Base-by-base conservation (phyloP, 2,113 vertebrate species). In the Fregata magnificens region DNA sequence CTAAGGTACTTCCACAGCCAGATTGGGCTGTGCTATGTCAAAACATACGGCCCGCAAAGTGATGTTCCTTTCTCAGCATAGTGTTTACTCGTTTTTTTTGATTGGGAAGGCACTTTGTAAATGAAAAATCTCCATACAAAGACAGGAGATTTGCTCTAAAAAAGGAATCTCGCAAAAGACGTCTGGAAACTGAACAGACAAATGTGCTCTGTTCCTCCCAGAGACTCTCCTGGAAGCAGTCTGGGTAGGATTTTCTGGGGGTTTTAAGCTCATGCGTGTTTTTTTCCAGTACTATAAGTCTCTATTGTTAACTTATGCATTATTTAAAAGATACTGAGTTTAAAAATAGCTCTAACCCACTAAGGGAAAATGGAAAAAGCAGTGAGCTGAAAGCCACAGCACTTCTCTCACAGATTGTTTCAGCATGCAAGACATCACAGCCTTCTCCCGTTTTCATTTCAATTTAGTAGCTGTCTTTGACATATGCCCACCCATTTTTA, bases 251-350 rank as follows among this genome's bases (percentile, higher is more conserved):
- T 95, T 85, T 96, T 95, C 89, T 73, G 62, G 36, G 72, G 1
- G 1, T 61, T 90, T 97, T 89, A 88, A 95, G 70, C 70, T 94
- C 77, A 63, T 58, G 78, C 0, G 5, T 91, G 86, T 53, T 80
- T 79, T 95, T 88, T 94, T 72, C 70, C 97, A 91, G 94, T 80
- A 85, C 74, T 93, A 31, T 82, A 96, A 91, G 53, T 86, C 89
- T 96, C 95, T 93, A 95, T 95, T 96, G 96, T 95, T 97, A 97
- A 94, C 93, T 93, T 95, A 91, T 97, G 89, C 95, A 97, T 97
- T 96, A 97, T 97, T 97, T 91, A 97, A 95, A 93, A 95, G 95
- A 95, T 34, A 77, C 80, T 2, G 45, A 61, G 95, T 91, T 95
- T 97, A 97, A 97, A 97, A 97, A 97, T 97, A 97, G 95, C 93